Conservation (phyloP, 2,888 invertebrate species). For the Agrotis ipsilon region DNA sequence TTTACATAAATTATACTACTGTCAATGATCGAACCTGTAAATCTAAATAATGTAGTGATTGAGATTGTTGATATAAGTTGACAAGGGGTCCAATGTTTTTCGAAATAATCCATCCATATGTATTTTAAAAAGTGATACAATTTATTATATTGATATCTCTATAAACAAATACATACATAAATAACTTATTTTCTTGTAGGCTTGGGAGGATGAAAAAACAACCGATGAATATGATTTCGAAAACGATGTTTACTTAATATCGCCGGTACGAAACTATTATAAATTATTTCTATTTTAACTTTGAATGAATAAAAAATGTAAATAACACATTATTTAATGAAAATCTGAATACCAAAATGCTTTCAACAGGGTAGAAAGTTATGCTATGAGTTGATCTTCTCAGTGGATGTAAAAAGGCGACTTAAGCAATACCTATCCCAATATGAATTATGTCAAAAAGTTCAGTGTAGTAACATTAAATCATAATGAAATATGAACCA, state of each 20-base stretch:
- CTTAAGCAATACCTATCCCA: no score
- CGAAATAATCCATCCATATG: not conserved
- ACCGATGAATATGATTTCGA: conserved; percentile 85
- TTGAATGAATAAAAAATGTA: not conserved
- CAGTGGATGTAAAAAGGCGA: no score
- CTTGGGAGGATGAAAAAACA: conserved; percentile 87
- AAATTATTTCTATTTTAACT: conserved; percentile 11
- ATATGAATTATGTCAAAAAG: no score
- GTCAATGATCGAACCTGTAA: not conserved
- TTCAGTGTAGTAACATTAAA: not conserved
- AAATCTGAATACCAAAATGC: not conserved
- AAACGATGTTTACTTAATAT: conserved; percentile 80
- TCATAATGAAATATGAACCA: not conserved
- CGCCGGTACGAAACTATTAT: conserved; percentile 80
- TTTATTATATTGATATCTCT: conserved; percentile 1
- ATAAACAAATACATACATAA: conserved; percentile 35
- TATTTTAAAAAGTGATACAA: not conserved
- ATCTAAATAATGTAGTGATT: no score
- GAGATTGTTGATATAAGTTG: not conserved
- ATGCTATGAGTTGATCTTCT: no score
- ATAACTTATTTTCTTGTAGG: conserved; percentile 82
- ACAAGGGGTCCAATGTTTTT: not conserved
- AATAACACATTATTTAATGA: not conserved
- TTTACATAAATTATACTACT: not conserved
- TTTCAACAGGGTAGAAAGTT: not conserved